A percentile compares a stretch with the other conserved stretches of the same genome.
Evolutionary conservation across 2,888 invertebrate species (phyloP).

Genomic region (Morpho deidamia): DNA sequence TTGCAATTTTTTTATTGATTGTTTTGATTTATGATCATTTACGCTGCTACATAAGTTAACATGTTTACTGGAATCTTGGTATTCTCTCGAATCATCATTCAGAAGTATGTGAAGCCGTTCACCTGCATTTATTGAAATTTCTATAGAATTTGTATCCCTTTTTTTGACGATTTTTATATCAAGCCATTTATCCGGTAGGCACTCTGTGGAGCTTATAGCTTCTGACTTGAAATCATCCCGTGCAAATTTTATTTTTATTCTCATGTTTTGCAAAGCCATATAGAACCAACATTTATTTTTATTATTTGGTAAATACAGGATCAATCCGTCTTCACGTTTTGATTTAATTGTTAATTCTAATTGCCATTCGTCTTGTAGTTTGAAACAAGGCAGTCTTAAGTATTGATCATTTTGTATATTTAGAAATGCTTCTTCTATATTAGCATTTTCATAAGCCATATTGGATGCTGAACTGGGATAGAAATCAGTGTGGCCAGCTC

Average conservation of each 20-base stretch:
- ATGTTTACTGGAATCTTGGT: conserved; percentile 11
- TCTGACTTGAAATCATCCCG: conserved; percentile 45
- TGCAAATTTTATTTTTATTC: conserved; percentile 53
- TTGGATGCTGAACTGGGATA: conserved; percentile 49
- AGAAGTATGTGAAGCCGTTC: conserved; percentile 55
- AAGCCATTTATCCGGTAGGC: conserved; percentile 55
- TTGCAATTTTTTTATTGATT: background rate
- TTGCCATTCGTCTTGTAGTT: conserved; percentile 50
- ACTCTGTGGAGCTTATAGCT: conserved; percentile 52
- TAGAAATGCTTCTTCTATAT: conserved; percentile 55
- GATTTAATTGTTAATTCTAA: conserved; percentile 58
- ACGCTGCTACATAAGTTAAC: background rate
- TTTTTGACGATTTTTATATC: conserved; percentile 53
- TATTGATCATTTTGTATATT: conserved; percentile 49
- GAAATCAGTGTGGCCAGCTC: conserved; percentile 31
- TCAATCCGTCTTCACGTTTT: conserved; percentile 48
- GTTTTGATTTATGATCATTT: background rate
- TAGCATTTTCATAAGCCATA: conserved; percentile 58
- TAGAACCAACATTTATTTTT: conserved; percentile 44
- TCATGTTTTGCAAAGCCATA: conserved; percentile 52
- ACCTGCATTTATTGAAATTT: conserved; percentile 52
- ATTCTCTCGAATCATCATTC: conserved; percentile 28
- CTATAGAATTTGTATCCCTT: conserved; percentile 50
- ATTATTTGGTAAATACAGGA: conserved; percentile 50
- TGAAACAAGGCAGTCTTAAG: conserved; percentile 58